Evolutionary conservation across 2,113 vertebrate genomes (phyloP).

Genomic region (Scytalopus superciliaris): DNA sequence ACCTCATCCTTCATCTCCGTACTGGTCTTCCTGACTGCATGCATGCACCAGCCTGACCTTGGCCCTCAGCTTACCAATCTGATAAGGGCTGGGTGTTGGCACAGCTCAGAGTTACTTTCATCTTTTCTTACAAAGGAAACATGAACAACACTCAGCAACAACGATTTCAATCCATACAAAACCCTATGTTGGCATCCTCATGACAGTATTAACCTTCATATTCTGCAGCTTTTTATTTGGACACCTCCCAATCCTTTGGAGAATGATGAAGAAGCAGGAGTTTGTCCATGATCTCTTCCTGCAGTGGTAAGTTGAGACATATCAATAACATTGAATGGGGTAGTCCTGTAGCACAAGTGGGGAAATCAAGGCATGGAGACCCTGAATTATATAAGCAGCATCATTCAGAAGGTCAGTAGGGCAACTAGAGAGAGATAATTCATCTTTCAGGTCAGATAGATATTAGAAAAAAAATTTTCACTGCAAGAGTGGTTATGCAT

Average conservation of each 20-base stretch:
- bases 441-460: not conserved
- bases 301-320: conserved; percentile 69
- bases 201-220: not conserved
- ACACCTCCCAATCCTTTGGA: conserved; percentile 71
- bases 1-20: not conserved
- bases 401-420: not conserved
- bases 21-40: not conserved
- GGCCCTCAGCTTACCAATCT: not conserved
- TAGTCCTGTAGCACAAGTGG: not conserved
- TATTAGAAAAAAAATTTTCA: not conserved
- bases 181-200: accelerated
- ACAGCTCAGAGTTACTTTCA: not conserved
- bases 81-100: not conserved
- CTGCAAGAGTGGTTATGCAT: not conserved
- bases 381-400: not conserved
- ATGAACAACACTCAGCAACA: not conserved
- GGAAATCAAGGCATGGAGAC: not conserved
- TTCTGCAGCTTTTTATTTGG: conserved; percentile 78
- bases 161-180: not conserved
- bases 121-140: not conserved
- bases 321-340: not conserved
- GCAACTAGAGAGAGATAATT: not conserved
- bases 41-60: not conserved
- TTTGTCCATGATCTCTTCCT: conserved; percentile 64
- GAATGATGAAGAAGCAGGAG: conserved; percentile 35